Conservation (phyloP, 2,113 vertebrate species). For the Spermophilus dauricus region DNA sequence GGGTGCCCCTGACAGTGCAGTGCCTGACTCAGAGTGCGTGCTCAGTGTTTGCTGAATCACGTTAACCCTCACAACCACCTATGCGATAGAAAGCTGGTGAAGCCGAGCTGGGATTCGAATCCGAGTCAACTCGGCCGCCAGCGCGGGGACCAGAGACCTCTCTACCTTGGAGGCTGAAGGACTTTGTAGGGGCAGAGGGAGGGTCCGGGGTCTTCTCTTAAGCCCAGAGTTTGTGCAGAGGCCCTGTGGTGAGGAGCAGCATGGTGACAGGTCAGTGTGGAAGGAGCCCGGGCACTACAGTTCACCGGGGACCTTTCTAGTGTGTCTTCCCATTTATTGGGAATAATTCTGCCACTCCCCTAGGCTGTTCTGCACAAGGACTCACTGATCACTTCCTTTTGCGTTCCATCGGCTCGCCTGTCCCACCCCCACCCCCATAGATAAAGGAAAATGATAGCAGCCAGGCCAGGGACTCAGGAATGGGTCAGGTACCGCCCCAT, state of each 20-base stretch:
- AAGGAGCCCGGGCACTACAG: not conserved
- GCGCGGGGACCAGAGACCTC: not conserved
- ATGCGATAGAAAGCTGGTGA: not conserved
- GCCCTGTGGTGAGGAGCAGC: not conserved
- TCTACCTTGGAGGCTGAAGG: not conserved
- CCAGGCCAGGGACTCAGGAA: not conserved
- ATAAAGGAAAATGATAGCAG: not conserved
- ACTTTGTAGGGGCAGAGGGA: not conserved
- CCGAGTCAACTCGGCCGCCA: accelerated
- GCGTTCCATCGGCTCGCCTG: not conserved
- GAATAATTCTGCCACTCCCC: not conserved
- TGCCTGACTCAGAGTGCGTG: not conserved
- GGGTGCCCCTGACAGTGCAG: not conserved
- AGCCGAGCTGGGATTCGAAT: not conserved
- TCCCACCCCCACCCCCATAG: no score
- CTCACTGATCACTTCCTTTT: not conserved
- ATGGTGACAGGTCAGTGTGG: not conserved
- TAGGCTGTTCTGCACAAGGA: not conserved
- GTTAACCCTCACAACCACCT: not conserved
- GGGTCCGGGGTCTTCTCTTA: not conserved
- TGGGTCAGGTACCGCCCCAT: not conserved
- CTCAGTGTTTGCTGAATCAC: not conserved
- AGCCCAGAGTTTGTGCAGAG: not conserved
- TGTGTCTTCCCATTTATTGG: not conserved
- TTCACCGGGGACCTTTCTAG: not conserved